Percentiles rank a stretch among this genome's conserved stretches.
Conservation (phyloP, 2,888 invertebrate genomes). For the Drosophila kanekoi region DNA sequence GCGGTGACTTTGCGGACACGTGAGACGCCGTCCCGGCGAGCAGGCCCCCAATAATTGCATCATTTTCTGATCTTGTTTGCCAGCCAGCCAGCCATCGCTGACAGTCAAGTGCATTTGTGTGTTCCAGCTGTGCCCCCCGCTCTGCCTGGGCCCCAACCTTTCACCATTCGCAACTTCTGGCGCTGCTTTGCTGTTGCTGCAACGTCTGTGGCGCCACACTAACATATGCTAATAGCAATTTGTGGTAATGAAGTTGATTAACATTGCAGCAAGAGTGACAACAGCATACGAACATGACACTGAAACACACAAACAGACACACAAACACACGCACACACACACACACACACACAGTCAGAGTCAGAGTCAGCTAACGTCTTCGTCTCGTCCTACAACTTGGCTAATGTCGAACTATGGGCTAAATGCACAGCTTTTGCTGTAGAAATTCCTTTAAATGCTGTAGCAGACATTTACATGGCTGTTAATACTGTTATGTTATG, state of each 20-base stretch:
- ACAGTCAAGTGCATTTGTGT: slow-evolving; percentile 64
- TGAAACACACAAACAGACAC: slow-evolving; percentile 20
- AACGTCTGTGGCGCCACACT: slow-evolving; percentile 63
- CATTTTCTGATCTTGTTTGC: slow-evolving; percentile 67
- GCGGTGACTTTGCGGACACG: slow-evolving; percentile 29
- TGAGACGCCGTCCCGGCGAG: slow-evolving; percentile 12
- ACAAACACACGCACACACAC: slow-evolving; percentile 11
- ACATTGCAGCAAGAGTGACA: slow-evolving; percentile 80
- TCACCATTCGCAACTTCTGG: slow-evolving; percentile 10
- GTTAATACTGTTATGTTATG: too few relatives aligned
- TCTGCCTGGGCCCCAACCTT: neutral
- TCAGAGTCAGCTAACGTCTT: slow-evolving; percentile 26
- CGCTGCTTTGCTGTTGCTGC: slow-evolving; percentile 16
- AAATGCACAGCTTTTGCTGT: neutral
- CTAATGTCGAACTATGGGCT: slow-evolving; percentile 32
- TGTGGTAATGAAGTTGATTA: slow-evolving; percentile 82
- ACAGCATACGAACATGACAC: slow-evolving; percentile 68
- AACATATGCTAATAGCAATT: slow-evolving; percentile 82
- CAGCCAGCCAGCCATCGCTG: slow-evolving; percentile 17
- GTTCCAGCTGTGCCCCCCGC: slow-evolving; percentile 8
- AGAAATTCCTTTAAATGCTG: too few relatives aligned
- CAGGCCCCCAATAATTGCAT: slow-evolving; percentile 68
- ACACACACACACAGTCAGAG: slow-evolving; percentile 14
- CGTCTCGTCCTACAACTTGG: slow-evolving; percentile 9
- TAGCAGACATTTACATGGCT: too few relatives aligned